A percentile compares a stretch with the other conserved stretches of the same genome.
These are phyloP conservation scores for Pangasius mekongensis DNA, from an alignment of 2,797 vertebrate species.

Conservation along the genomic window DNA sequence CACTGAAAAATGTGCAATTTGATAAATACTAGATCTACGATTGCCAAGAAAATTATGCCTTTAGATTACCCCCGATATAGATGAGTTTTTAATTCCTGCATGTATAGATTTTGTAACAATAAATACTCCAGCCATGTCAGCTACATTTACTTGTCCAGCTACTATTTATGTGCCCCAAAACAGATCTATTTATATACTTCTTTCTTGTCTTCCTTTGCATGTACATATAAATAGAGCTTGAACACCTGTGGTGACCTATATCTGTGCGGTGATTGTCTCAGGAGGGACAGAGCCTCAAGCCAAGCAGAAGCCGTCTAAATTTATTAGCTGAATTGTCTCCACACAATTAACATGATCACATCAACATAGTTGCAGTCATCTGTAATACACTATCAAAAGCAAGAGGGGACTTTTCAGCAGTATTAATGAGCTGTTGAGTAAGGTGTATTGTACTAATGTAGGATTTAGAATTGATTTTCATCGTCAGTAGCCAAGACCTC, in stretches of 20 bases:
- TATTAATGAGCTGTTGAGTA: not conserved
- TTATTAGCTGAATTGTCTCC: conserved; percentile 45
- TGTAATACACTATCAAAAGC: conserved; percentile 23
- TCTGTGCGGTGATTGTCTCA: conserved; percentile 68
- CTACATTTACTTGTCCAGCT: not conserved
- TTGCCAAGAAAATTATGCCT: not conserved
- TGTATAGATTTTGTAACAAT: not conserved
- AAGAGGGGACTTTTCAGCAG: not conserved
- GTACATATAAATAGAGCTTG: conserved; percentile 61
- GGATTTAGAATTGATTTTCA: not conserved
- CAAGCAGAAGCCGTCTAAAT: conserved; percentile 33
- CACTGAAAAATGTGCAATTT: not conserved
- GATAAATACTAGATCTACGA: not conserved
- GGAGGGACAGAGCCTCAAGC: conserved; percentile 50
- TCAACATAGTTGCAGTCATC: conserved; percentile 39
- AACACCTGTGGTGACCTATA: conserved; percentile 73
- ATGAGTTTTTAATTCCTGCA: not conserved
- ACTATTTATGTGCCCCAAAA: not conserved
- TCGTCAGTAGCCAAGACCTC: not conserved
- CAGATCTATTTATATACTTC: conserved; percentile 58
- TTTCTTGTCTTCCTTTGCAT: conserved; percentile 10
- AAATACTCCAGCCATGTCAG: not conserved
- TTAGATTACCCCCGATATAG: not conserved
- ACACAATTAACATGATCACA: conserved; percentile 46
- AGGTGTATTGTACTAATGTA: not conserved